Base-by-base conservation (phyloP, 1,140 invertebrate genomes). In the Psilanteris sp. region DNA sequence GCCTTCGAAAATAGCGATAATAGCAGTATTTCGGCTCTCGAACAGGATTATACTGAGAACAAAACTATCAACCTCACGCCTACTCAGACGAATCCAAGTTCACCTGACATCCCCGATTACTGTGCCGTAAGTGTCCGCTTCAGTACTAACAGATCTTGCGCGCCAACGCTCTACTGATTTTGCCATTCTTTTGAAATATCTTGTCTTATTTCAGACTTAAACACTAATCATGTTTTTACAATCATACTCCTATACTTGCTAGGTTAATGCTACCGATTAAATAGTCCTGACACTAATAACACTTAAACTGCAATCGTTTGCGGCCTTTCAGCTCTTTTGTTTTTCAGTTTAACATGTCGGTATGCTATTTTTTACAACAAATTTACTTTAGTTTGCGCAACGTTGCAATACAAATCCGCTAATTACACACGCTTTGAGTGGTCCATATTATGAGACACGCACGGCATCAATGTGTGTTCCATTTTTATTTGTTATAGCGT, bases 21-120 rank as follows among this genome's bases (percentile, higher is more conserved):
- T 15, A 75, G 72, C 32, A 81, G 64, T 48, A 24, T 50, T 39
- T 81, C 76, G 2, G 68, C 74, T 36, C 48, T 46, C 6, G 36
- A 68, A 4, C 70, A 59, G 3, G 57, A 46, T 22, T 43, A 24
- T 15, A 55, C 78, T 0, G 62, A 24, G 1, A 71, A 79, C 10
- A 59, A 79, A 11, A 82, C 81, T 11, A 81, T 84, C 36, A 77
- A 83, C 46, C 32, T 84, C 11, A 81, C 83, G 11, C 71, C 77
- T 13, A 27, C 37, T 7, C 68, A 81, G 39, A 29, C 61, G 13
- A 72, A 31, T 46, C 26, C 52, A 22, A 71, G 44, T 14, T 52
- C 34, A 27, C 59, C 31, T 14, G 67, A 80, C 10, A 43, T 68
- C 0, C 36, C 59, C 8, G 73, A 81, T 20, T 79, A 68, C 9